Percentiles rank a stretch among this genome's conserved stretches.
Evolutionary conservation across 2,113 vertebrate genomes (phyloP).

Genomic region (Probosciger aterrimus): DNA sequence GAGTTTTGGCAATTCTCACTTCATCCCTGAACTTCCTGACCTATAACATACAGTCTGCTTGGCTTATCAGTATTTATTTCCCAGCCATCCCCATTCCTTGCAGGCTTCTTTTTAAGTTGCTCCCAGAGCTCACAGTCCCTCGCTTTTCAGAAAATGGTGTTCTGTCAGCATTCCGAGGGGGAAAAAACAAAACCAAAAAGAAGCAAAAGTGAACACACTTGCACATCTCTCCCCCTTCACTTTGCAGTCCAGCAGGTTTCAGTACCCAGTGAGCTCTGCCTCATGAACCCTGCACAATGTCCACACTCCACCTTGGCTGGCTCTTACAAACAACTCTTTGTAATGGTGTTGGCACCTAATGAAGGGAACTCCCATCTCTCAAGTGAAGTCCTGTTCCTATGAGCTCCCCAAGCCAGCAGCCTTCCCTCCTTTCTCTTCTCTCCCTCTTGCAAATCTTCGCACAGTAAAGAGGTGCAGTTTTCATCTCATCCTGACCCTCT

Average conservation of each 20-base stretch:
- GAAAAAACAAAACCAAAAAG: not conserved
- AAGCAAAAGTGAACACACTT: not conserved
- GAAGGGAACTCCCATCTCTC: not conserved
- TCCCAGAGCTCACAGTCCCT: not conserved
- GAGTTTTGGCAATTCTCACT: not conserved
- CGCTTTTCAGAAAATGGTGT: not conserved
- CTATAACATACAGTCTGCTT: not conserved
- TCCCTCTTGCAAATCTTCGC: not conserved
- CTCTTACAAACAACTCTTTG: not conserved
- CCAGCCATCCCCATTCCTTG: not conserved
- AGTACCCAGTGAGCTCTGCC: not conserved
- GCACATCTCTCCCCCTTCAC: not conserved
- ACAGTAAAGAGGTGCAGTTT: not conserved
- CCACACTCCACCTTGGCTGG: accelerated
- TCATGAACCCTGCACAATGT: not conserved
- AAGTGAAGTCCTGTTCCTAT: not conserved
- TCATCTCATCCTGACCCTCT: not conserved
- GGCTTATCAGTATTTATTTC: not conserved
- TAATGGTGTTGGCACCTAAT: not conserved
- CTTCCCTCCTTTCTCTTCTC: not conserved
- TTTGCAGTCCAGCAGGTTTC: not conserved
- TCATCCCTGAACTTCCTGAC: conserved; percentile 1
- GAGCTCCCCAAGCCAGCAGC: not conserved
- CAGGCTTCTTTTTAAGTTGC: not conserved
- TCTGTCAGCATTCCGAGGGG: not conserved